phyloP scores from a whole-genome alignment of 2,797 vertebrate genomes.

The Potorous gilbertii region DNA sequence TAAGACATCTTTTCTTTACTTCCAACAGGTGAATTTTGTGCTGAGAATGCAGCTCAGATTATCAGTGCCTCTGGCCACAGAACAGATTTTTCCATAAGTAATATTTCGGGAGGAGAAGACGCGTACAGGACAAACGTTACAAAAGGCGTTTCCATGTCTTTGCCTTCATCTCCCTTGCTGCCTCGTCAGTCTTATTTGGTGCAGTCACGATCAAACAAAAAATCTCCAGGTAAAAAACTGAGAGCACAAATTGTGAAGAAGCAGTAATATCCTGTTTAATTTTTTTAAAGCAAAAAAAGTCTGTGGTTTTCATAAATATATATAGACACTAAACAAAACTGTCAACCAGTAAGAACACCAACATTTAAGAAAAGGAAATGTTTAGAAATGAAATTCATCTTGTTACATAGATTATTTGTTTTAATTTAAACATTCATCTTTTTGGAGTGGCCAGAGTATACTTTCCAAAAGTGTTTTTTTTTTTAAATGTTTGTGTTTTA shows the following conservation, averaged over 20 bases:
- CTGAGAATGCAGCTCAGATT: conserved; percentile 84
- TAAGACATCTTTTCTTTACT: conserved; percentile 50
- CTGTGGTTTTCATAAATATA: background rate
- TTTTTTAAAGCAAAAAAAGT: background rate
- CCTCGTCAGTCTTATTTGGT: conserved; percentile 93
- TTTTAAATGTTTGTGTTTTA: conserved; percentile 31
- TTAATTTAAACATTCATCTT: conserved; percentile 17
- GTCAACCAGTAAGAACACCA: background rate
- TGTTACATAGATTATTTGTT: background rate
- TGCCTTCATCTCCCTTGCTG: conserved; percentile 96
- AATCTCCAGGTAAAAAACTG: conserved; percentile 93
- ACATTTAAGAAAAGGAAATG: background rate
- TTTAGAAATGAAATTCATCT: background rate
- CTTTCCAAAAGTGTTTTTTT: conserved; percentile 35
- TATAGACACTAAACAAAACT: background rate
- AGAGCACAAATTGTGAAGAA: background rate
- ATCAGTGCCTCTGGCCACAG: conserved; percentile 79
- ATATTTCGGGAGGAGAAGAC: conserved; percentile 85
- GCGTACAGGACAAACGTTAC: conserved; percentile 89
- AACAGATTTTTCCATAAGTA: conserved; percentile 81
- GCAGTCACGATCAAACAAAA: conserved; percentile 91
- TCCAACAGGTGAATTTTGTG: conserved; percentile 88
- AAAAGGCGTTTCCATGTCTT: conserved; percentile 97
- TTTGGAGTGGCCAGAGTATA: background rate
- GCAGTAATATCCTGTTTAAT: background rate